Percentiles rank a stretch among this genome's conserved stretches.
phyloP scores from a whole-genome alignment of 2,797 vertebrate species.

The Spinus olivaceus region DNA sequence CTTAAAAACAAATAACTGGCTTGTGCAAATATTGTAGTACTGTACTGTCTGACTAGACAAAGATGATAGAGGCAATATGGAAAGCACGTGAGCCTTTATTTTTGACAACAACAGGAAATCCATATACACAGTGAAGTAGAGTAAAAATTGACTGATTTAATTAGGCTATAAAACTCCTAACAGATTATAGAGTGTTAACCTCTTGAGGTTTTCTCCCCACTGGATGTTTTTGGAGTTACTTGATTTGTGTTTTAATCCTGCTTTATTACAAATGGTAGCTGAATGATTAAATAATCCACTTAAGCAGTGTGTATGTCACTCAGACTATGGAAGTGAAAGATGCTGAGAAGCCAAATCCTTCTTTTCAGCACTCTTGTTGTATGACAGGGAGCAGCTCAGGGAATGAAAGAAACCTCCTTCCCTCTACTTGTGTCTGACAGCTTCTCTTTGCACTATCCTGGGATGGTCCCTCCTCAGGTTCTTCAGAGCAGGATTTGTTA shows the following conservation, averaged over 20 bases:
- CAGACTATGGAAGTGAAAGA: background rate
- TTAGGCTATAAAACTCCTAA: background rate
- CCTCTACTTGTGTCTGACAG: background rate
- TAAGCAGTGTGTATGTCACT: conserved; percentile 3
- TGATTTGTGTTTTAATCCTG: conserved; percentile 33
- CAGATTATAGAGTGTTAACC: background rate
- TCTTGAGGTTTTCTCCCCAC: background rate
- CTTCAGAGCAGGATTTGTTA: background rate
- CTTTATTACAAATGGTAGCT: conserved; percentile 9
- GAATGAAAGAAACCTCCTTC: background rate
- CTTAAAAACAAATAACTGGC: background rate
- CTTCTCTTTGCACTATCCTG: background rate
- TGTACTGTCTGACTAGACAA: background rate
- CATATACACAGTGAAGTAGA: background rate
- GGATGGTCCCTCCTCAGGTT: background rate
- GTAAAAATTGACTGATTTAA: background rate
- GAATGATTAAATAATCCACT: conserved; percentile 34
- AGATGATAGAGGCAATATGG: background rate
- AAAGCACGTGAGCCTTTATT: background rate
- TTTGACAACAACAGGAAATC: background rate
- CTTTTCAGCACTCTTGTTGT: background rate
- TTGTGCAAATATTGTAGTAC: background rate
- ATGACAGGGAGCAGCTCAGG: background rate
- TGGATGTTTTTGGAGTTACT: background rate
- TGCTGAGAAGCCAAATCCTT: background rate